Percentiles rank a stretch among this genome's conserved stretches.
phyloP scores from a whole-genome alignment of 2,888 invertebrate genomes.

The Eudemis profundana region DNA sequence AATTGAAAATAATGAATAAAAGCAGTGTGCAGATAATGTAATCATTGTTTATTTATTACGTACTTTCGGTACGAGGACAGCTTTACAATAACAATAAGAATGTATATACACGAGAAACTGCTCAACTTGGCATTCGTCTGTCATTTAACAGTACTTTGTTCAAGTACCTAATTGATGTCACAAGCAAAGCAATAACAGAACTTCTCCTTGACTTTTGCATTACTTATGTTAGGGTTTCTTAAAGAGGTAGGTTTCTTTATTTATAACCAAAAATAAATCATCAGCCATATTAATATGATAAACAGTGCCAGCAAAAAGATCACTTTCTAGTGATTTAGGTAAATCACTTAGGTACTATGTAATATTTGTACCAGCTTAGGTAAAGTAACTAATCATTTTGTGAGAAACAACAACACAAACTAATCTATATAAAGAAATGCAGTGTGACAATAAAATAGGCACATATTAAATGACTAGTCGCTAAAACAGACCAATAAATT shows the following conservation, averaged over 20 bases:
- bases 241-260: constrained; percentile 8
- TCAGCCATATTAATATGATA: no score
- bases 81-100: constrained; percentile 31
- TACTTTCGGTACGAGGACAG: constrained; percentile 46
- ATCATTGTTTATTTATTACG: constrained; percentile 52
- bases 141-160: constrained; percentile 10
- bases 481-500: constrained; percentile 30
- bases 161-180: not conserved
- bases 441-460: constrained; percentile 19
- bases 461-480: constrained; percentile 37
- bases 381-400: no score
- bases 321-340: no score
- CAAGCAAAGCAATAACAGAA: not conserved
- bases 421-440: constrained; percentile 8
- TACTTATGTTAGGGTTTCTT: not conserved
- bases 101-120: constrained; percentile 28
- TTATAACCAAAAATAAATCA: not conserved
- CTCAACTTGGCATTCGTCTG: constrained; percentile 1
- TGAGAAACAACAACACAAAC: not conserved
- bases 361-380: no score
- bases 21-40: constrained; percentile 53
- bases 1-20: constrained; percentile 54
- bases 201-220: not conserved
- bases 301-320: no score
- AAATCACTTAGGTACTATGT: no score